Percentiles rank a stretch among this genome's conserved stretches.
Conservation (phyloP, 2,113 vertebrate genomes). For the Carollia perspicillata region DNA sequence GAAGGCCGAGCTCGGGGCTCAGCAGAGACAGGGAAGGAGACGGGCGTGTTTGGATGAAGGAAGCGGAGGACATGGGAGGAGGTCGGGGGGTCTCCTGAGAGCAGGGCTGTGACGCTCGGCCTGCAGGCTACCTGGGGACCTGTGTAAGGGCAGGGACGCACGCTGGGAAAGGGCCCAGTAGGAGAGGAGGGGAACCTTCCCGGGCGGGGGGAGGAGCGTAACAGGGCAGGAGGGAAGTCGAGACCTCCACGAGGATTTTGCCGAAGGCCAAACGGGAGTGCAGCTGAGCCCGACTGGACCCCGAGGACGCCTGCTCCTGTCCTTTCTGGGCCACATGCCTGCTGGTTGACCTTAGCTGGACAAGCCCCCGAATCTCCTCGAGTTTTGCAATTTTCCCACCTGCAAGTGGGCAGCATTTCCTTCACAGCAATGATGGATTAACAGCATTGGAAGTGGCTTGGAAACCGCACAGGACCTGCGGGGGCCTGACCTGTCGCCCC, state of each 20-base stretch:
- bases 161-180: background rate
- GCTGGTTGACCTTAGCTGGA: background rate
- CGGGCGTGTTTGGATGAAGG: background rate
- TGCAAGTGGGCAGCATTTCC: background rate
- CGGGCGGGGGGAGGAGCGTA: rapidly evolving
- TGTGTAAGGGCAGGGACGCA: background rate
- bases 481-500: background rate
- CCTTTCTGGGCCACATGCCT: background rate
- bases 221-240: background rate
- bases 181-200: background rate
- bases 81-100: background rate
- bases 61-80: background rate
- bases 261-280: background rate
- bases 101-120: background rate
- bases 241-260: background rate
- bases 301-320: background rate
- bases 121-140: background rate
- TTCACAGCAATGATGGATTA: background rate
- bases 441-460: background rate
- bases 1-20: background rate
- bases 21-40: background rate
- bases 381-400: background rate
- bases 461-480: background rate
- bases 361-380: background rate
- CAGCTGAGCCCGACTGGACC: background rate